A percentile compares a stretch with the other conserved stretches of the same genome.
Evolutionary conservation across 2,797 vertebrate genomes (phyloP).

Genomic region (Poecilia picta): DNA sequence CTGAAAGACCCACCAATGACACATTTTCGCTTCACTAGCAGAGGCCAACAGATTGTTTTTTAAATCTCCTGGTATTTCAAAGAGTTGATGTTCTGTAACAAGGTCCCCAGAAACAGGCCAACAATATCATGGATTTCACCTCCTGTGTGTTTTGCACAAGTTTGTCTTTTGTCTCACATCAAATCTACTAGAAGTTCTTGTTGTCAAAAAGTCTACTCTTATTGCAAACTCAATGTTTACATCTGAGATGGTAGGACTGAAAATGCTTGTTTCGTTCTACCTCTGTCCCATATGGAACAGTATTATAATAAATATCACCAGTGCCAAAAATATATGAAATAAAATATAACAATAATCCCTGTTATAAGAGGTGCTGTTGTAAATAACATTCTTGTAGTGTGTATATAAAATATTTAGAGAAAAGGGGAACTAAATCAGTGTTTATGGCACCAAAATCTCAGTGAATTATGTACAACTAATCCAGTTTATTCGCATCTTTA

Average conservation of each 20-base stretch:
- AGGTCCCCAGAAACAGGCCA: neutral
- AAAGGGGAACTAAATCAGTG: neutral
- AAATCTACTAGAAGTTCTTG: neutral
- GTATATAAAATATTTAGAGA: neutral
- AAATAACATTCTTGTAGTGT: neutral
- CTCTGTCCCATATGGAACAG: neutral
- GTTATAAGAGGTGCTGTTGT: neutral
- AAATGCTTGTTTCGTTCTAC: neutral
- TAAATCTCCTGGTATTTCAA: neutral
- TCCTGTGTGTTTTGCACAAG: neutral
- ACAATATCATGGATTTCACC: neutral
- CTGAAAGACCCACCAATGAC: neutral
- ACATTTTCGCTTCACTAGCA: neutral
- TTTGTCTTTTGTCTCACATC: neutral
- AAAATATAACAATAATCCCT: neutral
- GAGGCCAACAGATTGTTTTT: neutral
- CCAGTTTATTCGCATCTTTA: neutral
- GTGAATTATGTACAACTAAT: slow-evolving; percentile 9
- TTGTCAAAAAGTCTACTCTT: neutral
- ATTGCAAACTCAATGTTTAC: neutral
- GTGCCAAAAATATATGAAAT: neutral
- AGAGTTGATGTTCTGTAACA: neutral
- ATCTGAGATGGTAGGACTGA: neutral
- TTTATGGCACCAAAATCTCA: neutral
- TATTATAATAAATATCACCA: neutral